A percentile compares a stretch with the other conserved stretches of the same genome.
phyloP scores from a whole-genome alignment of 2,113 vertebrate genomes.

The Mustela nigripes region DNA sequence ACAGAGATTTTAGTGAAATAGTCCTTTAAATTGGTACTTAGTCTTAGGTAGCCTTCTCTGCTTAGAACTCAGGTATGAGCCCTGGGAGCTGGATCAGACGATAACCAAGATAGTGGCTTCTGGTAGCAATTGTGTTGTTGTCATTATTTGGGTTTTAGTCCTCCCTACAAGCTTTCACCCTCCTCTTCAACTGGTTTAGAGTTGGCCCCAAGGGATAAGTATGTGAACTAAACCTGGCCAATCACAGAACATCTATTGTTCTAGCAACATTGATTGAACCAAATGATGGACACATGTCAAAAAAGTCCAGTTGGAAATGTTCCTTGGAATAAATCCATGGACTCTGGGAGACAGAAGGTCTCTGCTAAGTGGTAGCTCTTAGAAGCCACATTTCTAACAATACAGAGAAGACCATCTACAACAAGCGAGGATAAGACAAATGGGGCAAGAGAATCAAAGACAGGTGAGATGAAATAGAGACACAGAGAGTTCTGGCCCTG shows the following conservation, averaged over 20 bases:
- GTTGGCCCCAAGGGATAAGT: constrained; percentile 15
- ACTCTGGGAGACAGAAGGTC: neutral
- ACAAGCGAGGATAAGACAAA: neutral
- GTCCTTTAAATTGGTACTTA: constrained; percentile 60
- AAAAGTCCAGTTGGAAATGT: constrained; percentile 40
- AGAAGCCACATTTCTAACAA: neutral
- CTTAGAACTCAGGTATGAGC: constrained; percentile 20
- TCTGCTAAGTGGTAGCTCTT: constrained; percentile 8
- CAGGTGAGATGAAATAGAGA: constrained; percentile 13
- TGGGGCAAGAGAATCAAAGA: neutral
- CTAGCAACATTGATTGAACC: constrained; percentile 4
- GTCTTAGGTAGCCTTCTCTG: constrained; percentile 45
- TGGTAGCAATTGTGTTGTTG: constrained; percentile 15
- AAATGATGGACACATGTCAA: neutral
- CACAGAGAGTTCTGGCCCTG: neutral
- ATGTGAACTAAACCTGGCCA: constrained; percentile 29
- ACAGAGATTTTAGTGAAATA: constrained; percentile 58
- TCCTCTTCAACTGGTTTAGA: neutral
- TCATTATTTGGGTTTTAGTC: neutral
- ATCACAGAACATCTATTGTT: constrained; percentile 21
- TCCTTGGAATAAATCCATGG: neutral
- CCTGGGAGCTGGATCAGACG: constrained; percentile 3
- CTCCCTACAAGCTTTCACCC: constrained; percentile 35
- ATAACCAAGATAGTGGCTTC: neutral
- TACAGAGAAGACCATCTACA: neutral